Evolutionary conservation across 2,113 vertebrate genomes (phyloP), one percentile per base, ranked within the genome.

Genomic region (Copsychus sechellarum): DNA sequence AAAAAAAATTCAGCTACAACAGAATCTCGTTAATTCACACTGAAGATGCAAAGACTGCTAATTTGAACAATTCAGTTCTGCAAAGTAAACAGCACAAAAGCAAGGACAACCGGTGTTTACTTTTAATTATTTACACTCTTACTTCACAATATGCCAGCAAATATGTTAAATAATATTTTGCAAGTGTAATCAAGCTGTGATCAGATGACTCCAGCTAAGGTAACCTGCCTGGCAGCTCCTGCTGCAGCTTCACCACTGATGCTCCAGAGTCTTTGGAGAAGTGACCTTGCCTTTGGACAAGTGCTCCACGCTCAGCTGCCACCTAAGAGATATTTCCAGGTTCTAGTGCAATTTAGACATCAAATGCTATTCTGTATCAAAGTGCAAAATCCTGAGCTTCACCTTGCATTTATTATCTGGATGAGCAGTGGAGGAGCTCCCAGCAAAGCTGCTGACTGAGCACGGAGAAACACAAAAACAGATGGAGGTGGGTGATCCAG

Each of bases 81-180:
- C 91, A 95, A 95, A 91, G 78, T 53, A 97, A 95, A 95, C 74
- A 87, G 70, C 16, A 95, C 62, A 94, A 96, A 90, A 95, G 90
- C 89, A 97, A 89, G 84, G 91, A 95, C 93, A 95, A 95, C 54
- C 71, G 8, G 76, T 91, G 81, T 95, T 95, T 96, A 82, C 74
- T 95, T 95, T 94, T 80, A 89, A 91, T 95, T 93, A 95, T 95
- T 97, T 95, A 94, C 64, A 92, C 74, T 88, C 54, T 11, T 62
- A 70, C 71, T 77, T 92, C 84, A 61, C 81, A 88, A 80, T 50
- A 69, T 76, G 94, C 88, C 67, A 70, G 83, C 64, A 94, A 95
- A 81, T 73, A 74, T n/a, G 54, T 56, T 88, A 77, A 86, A 92
- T 92, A 94, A 58, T 76, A 85, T 69, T 94, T 90, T 88, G 84